Base-by-base conservation (phyloP, 1,140 invertebrate genomes). In the Papilio glaucus region DNA sequence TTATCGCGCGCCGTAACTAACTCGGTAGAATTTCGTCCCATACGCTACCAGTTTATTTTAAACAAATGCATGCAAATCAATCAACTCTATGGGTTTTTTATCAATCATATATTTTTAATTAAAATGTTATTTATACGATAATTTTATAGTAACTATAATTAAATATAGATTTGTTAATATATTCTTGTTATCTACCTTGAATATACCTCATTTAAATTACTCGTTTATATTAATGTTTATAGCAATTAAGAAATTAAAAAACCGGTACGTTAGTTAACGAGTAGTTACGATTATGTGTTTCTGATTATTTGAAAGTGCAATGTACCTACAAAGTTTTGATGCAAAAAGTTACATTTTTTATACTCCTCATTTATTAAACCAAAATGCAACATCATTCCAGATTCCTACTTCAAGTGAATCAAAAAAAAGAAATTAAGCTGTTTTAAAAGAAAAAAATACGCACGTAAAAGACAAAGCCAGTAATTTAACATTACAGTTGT, bases 1-100 rank as follows among this genome's bases (percentile, higher is more conserved):
- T 80, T 80, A 83, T 78, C 77, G 76, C 69, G 12, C 65, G 65
- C 72, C 78, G 76, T 80, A 76, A 70, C 82, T 79, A 83, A 83
- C 77, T 60, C 73, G 75, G 78, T 39, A 63, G 33, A 72, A 71
- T 81, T 84, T 78, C 70, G 72, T 78, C 63, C 70, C 57, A 41
- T 72, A 70, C 26, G 61, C 29, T 9, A 62, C 10, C 37, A 29
- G 57, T 21, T 62, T 8, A 62, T 62, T 62, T 15, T 62, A 21
- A 37, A 29, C 26, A 49, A 49, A 69, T 8, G 21, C 15, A 15
- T 69, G 1, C n/a, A 65, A 65, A 65, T 65, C 62, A 37, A 65
- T 38, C 33, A 37, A 38, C 62, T 6, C 2, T n/a, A 45, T 18
- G 37, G 21, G 6, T 26, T 45, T 39, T 45, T 41, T 26, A 26